Base-by-base conservation (phyloP, 2,888 invertebrate genomes). In the Tetragonula carbonaria region DNA sequence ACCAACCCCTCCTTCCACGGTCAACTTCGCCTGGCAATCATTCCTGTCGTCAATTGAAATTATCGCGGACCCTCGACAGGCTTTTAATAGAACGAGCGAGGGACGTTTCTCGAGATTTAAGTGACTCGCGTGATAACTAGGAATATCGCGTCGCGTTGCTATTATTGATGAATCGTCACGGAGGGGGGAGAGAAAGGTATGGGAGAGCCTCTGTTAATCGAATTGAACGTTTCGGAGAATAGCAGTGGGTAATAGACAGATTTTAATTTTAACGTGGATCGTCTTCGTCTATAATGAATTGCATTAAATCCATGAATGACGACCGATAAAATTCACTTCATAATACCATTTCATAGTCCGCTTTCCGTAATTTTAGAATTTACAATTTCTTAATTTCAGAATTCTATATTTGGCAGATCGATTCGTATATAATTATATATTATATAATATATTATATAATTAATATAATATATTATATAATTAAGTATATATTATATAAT, bases 41-140 rank as follows among this genome's bases (percentile, higher is more conserved):
- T 72, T 18, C 14, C 18, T 13, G 14, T 77, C 14, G 33, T 16
- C 23, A 16, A 11, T 78, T 45, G 4, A 66, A 78, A 57, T 65
- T 65, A 78, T 65, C 23, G 28, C 55, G 55, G 16, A 53, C 70
- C n/a, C 18, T 18, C n/a, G 51, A 11, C 50, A 50, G 51, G 33
- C 45, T 21, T 71, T 71, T 71, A 65, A 71, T 55, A n/a, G 23
- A 50, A 66, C n/a, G 74, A 28, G 28, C n/a, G 51, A 23, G 21
- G 70, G 16, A 70, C 45, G 51, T 28, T 28, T 71, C 51, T n/a
- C 45, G 38, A 45, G 38, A 75, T 65, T 74, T 66, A 75, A 75
- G 33, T 55, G 74, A 28, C 55, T 74, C 75, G 67, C 75, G 57
- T 50, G 75, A 67, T 59, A 45, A 67, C 50, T 28, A 28, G 21